Base-by-base conservation (phyloP, 2,797 vertebrate genomes). In the Acrossocheilus fasciatus region DNA sequence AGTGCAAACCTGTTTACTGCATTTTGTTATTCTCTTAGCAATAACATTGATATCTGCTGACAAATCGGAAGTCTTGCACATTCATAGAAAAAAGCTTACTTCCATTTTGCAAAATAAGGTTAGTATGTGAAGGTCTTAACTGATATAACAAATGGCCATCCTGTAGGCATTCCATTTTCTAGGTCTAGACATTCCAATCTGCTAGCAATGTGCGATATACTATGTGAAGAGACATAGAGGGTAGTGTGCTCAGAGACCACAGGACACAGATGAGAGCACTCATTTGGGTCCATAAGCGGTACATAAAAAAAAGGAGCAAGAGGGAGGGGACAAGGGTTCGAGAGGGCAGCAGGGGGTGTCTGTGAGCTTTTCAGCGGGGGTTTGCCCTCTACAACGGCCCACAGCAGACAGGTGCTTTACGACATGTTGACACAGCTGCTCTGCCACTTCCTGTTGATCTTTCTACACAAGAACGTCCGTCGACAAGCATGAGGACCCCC, bases 351-450 rank as follows among this genome's bases (percentile, higher is more conserved):
- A 62, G 23, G 84, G 86, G 84, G 30, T 68, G 74, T 81, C 83
- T 76, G 54, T 81, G 54, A 76, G 83, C 30, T 82, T 80, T 86
- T 72, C 77, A 82, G 69, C 17, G 34, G 82, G 73, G 52, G 81
- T 82, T 84, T 81, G 82, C 82, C 72, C 81, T 88, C 41, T 50
- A 82, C 78, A 91, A 85, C 68, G 54, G 88, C 84, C 85, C 66
- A 81, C 66, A 74, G 87, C 89, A 90, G 84, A 94, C 93, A 93
- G 92, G 93, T 92, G 91, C 89, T 93, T 94, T 93, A 92, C 75
- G 89, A 89, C 85, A 86, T 86, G 92, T 95, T 95, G 95, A 92
- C 93, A 93, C 92, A 94, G 92, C 93, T 93, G 94, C 92, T 90
- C 91, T 88, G 81, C 86, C 59, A 89, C 92, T 92, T 93, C 91